Conservation (phyloP, 2,113 vertebrate genomes). For the Canis aureus region DNA sequence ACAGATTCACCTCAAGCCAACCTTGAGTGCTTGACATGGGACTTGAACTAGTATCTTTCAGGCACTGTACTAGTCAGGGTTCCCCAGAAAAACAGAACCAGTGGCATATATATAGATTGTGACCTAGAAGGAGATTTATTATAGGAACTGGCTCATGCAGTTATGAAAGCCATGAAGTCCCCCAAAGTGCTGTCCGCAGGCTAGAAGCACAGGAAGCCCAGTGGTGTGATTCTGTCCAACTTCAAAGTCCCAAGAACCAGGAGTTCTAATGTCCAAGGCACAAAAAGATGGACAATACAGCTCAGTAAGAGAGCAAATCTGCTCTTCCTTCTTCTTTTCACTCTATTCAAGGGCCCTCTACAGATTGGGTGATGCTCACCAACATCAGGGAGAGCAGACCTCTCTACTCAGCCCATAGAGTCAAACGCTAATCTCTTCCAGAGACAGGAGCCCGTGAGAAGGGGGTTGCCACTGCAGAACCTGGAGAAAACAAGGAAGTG, state of each 20-base stretch:
- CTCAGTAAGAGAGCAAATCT: background rate
- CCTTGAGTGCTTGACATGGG: background rate
- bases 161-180: background rate
- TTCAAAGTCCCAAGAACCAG: background rate
- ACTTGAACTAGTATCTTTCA: too few relatives aligned
- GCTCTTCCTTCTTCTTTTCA: background rate
- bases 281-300: too few relatives aligned
- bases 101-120: background rate
- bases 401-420: background rate
- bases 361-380: background rate
- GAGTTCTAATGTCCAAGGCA: background rate
- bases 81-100: background rate
- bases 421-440: too few relatives aligned
- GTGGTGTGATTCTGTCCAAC: background rate
- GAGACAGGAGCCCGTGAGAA: background rate
- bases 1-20: background rate
- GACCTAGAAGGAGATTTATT: too few relatives aligned
- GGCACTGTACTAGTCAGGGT: background rate
- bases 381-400: background rate
- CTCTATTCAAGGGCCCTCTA: background rate
- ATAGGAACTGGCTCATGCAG: background rate
- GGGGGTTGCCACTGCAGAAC: rapidly evolving
- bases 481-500: background rate
- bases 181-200: rapidly evolving
- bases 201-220: background rate